phyloP scores from a whole-genome alignment of 2,888 invertebrate species.

The Teinopalpus imperialis region DNA sequence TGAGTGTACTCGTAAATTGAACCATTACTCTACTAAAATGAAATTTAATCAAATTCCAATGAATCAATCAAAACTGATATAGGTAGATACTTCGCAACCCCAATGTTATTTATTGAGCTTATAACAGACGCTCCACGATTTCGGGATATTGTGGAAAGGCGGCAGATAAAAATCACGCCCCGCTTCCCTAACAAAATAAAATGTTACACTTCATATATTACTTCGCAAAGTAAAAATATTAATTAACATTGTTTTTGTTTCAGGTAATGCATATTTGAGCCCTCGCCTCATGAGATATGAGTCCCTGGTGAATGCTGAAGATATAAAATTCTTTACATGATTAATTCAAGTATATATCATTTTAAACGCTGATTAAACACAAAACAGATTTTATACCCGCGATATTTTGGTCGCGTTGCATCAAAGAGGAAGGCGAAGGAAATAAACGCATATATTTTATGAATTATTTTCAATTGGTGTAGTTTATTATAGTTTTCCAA shows the following conservation, averaged over 20 bases:
- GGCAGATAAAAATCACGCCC: too few species aligned
- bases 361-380: not conserved
- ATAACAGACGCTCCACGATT: too few species aligned
- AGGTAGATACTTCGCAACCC: too few species aligned
- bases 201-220: too few species aligned
- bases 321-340: constrained; percentile 39
- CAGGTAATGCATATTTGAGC: constrained; percentile 57
- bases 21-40: too few species aligned
- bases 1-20: too few species aligned
- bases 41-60: too few species aligned
- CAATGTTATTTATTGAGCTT: too few species aligned
- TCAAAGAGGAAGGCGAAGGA: not conserved
- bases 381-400: not conserved
- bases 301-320: constrained; percentile 43
- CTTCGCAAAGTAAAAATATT: constrained; percentile 28
- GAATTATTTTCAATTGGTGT: not conserved
- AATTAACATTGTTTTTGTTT: constrained; percentile 45
- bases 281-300: constrained; percentile 33
- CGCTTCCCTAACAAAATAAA: too few species aligned
- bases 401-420: not conserved
- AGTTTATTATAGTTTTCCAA: not conserved
- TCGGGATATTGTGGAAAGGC: too few species aligned
- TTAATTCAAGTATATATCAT: constrained; percentile 14
- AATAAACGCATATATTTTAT: constrained; percentile 1
- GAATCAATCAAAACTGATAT: too few species aligned